Conservation (phyloP, 2,797 vertebrate genomes). For the Zenarchopterus dispar region DNA sequence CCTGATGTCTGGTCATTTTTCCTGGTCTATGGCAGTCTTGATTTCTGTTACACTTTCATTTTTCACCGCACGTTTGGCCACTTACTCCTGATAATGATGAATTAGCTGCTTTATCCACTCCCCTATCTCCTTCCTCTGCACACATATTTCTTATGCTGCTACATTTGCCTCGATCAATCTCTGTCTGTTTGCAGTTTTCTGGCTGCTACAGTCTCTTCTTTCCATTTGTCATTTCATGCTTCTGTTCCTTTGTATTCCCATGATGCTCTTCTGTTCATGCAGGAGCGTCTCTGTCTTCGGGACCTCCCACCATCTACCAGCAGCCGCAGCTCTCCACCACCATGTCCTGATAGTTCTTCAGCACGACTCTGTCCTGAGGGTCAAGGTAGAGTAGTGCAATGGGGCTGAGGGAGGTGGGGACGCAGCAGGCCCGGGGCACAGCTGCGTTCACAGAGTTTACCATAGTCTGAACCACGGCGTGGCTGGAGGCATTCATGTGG, state of each 20-base stretch:
- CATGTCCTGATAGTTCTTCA: constrained; percentile 90
- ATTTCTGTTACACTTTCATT: constrained; percentile 15
- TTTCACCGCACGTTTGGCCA: constrained; percentile 7
- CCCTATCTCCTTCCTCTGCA: constrained; percentile 8
- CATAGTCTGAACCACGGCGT: constrained; percentile 89
- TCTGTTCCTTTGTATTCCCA: constrained; percentile 26
- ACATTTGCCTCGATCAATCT: constrained; percentile 46
- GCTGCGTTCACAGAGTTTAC: constrained; percentile 87
- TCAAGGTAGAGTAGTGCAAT: constrained; percentile 88
- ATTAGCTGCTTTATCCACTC: constrained; percentile 37
- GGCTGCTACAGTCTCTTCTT: constrained; percentile 23
- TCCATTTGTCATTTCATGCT: constrained; percentile 27
- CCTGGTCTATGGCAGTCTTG: background rate
- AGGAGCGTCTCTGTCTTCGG: constrained; percentile 9
- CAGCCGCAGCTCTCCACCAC: constrained; percentile 89
- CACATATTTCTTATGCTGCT: constrained; percentile 29
- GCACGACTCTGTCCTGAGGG: constrained; percentile 85
- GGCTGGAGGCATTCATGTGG: constrained; percentile 89
- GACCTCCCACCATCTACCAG: constrained; percentile 68
- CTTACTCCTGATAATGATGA: constrained; percentile 29
- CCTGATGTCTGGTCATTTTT: constrained; percentile 21
- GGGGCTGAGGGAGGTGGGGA: constrained; percentile 86
- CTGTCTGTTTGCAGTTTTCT: constrained; percentile 35
- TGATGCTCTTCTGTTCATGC: constrained; percentile 9
- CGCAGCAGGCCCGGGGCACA: constrained; percentile 85